Conservation (phyloP, 1,140 invertebrate genomes). For the Zophobas atratus region DNA sequence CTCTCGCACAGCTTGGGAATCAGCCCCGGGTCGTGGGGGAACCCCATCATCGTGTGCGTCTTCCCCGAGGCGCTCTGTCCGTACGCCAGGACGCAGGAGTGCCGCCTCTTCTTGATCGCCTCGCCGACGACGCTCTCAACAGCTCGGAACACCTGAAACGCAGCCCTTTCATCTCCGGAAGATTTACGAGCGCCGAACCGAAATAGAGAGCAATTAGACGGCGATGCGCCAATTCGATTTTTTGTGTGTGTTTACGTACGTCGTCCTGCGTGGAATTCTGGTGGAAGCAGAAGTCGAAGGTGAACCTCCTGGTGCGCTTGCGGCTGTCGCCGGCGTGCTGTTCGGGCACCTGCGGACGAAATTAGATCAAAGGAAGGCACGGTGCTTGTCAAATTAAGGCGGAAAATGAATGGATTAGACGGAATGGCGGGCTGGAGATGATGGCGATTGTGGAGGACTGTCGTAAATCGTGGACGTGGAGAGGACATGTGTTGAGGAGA, state of each 20-base stretch:
- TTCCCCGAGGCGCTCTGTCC: constrained; percentile 88
- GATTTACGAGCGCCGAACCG: constrained; percentile 3
- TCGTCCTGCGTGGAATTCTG: constrained; percentile 76
- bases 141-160: constrained; percentile 76
- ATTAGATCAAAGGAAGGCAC: constrained; percentile 62
- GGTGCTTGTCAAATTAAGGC: constrained; percentile 53
- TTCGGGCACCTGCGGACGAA: constrained; percentile 71
- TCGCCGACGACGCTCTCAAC: constrained; percentile 77
- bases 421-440: not conserved
- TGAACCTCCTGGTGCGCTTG: constrained; percentile 77
- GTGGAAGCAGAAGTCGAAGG: constrained; percentile 81
- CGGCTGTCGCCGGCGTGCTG: constrained; percentile 77
- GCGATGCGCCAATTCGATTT: constrained; percentile 10
- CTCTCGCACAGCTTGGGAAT: constrained; percentile 69
- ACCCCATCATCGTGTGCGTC: constrained; percentile 84
- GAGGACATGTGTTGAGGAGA: constrained; percentile 19
- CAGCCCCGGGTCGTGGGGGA: constrained; percentile 72
- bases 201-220: constrained; percentile 24
- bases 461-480: constrained; percentile 11
- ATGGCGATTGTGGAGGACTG: constrained; percentile 13
- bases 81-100: constrained; percentile 81
- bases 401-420: constrained; percentile 41
- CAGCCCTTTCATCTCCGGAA: constrained; percentile 17
- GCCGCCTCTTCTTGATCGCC: constrained; percentile 72
- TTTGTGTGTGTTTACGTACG: constrained; percentile 62